Conservation (phyloP, 1,140 invertebrate genomes). For the Drosophila tsacasi region DNA sequence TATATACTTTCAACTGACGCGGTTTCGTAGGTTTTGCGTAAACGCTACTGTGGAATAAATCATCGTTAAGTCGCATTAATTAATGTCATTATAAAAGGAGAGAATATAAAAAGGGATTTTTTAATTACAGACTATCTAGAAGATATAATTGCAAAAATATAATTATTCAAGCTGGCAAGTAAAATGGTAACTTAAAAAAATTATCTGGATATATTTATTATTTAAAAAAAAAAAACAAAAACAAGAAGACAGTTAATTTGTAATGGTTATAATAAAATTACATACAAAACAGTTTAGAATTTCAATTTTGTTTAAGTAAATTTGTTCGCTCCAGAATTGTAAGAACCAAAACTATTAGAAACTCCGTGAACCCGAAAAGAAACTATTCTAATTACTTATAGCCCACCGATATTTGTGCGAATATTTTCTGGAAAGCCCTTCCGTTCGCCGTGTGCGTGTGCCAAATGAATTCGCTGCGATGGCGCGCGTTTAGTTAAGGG, state of each 20-base stretch:
- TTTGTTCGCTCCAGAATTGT: not conserved
- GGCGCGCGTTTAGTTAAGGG: constrained; percentile 53
- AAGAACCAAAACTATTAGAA: not conserved
- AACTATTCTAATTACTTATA: constrained; percentile 31
- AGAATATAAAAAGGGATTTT: not conserved
- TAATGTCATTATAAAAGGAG: not conserved
- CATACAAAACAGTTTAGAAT: not conserved
- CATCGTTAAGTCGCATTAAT: not conserved
- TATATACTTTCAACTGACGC: constrained; percentile 7
- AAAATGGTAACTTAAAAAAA: not conserved
- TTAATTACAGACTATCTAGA: not conserved
- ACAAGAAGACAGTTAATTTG: too few relatives aligned
- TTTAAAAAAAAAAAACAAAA: too few relatives aligned
- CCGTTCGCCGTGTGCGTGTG: constrained; percentile 48
- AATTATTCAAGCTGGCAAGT: too few relatives aligned
- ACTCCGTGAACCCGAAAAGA: not conserved
- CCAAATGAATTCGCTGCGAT: constrained; percentile 51
- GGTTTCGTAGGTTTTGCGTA: constrained; percentile 23
- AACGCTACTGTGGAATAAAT: constrained; percentile 26
- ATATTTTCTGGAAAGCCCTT: constrained; percentile 39
- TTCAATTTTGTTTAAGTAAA: too few relatives aligned
- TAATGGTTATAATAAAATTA: too few relatives aligned
- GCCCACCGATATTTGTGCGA: constrained; percentile 43
- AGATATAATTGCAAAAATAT: too few relatives aligned
- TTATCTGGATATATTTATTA: too few relatives aligned